Percentiles rank a stretch among this genome's conserved stretches.
These are phyloP conservation scores for Cynopterus sphinx DNA, from an alignment of 2,797 vertebrate species.

Conservation along the genomic window DNA sequence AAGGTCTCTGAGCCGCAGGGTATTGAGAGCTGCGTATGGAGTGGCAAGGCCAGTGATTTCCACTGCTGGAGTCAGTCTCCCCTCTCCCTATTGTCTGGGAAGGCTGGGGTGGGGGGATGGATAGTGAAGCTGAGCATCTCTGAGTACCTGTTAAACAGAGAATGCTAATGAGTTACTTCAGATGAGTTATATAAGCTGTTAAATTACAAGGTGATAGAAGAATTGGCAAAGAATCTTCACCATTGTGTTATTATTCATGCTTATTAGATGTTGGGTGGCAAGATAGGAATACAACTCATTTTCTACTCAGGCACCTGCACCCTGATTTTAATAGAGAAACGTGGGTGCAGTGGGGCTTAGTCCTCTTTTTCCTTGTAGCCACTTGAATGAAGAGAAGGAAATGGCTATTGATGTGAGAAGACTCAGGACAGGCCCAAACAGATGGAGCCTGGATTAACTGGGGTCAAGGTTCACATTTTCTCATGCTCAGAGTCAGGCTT, in stretches of 20 bases:
- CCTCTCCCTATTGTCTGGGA: too few relatives aligned
- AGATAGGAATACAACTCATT: too few relatives aligned
- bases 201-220: not conserved
- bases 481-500: not conserved
- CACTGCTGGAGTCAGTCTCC: not conserved
- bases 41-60: not conserved
- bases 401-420: not conserved
- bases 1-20: not conserved
- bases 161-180: not conserved
- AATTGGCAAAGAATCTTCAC: not conserved
- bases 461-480: not conserved
- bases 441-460: not conserved
- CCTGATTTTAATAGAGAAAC: not conserved
- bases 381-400: not conserved
- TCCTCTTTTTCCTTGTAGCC: not conserved
- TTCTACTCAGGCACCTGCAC: not conserved
- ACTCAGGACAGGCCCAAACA: not conserved
- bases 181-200: not conserved
- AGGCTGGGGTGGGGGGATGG: not conserved
- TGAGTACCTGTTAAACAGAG: not conserved
- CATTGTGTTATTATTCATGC: too few relatives aligned
- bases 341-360: not conserved
- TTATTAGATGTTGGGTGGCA: not conserved
- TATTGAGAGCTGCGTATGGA: not conserved
- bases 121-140: not conserved